Evolutionary conservation across 37 sponge, comb jelly and placozoan species (phyloP).

Genomic region (Eunapius fragilis): DNA sequence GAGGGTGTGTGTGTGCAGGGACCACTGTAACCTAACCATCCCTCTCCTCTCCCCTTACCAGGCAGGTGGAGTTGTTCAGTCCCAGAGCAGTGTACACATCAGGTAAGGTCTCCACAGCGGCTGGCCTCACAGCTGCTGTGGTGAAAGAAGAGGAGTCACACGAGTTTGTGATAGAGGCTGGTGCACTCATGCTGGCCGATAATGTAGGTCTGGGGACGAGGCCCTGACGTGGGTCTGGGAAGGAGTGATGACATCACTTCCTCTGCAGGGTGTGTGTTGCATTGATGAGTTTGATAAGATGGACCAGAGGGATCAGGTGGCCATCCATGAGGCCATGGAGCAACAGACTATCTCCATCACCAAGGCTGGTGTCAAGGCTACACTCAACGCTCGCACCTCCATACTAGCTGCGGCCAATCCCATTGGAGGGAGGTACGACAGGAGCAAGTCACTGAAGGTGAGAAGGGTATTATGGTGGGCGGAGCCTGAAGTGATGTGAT

Average conservation of each 20-base stretch:
- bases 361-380: conserved; percentile 99
- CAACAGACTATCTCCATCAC: conserved; percentile 99
- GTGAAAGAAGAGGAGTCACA: conserved; percentile 96
- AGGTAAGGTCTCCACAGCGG: conserved; percentile 97
- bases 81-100: conserved; percentile 97
- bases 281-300: conserved; percentile 99
- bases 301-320: conserved; percentile 96
- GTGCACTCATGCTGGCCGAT: conserved; percentile 99
- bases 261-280: conserved; percentile 96
- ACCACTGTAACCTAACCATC: neutral
- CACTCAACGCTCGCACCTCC: conserved; percentile 96
- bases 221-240: neutral
- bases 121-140: conserved; percentile 99
- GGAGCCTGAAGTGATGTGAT: neutral
- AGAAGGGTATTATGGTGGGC: too few species aligned
- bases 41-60: conserved; percentile 6
- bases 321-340: conserved; percentile 99
- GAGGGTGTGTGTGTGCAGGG: neutral
- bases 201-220: conserved; percentile 69
- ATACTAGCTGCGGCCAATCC: conserved; percentile 99
- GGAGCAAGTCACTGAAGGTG: conserved; percentile 91
- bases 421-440: conserved; percentile 92
- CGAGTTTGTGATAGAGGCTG: conserved; percentile 99
- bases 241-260: neutral
- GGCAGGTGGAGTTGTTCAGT: conserved; percentile 95